Evolutionary conservation across 2,888 invertebrate species (phyloP), one percentile per base, ranked within the genome.

Genomic region (Tenthredo scrophulariae): DNA sequence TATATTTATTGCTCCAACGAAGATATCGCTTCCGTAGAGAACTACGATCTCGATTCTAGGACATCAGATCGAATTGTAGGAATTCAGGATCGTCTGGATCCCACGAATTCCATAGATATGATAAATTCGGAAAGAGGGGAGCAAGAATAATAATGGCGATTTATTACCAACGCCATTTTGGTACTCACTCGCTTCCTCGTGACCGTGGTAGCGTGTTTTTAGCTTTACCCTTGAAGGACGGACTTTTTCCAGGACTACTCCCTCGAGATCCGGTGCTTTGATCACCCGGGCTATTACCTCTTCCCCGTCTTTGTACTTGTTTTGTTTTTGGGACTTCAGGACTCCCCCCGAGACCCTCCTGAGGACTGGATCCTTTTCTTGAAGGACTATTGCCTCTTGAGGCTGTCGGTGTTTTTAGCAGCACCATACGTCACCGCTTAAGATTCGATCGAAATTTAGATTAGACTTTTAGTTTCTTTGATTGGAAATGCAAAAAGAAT

Each of bases 181-280:
- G 15, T 77, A 93, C 94, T 94, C 88, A 94, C 94, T 94, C 94
- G 93, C 93, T 94, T 88, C 93, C 94, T 86, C 93, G 91, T 50
- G 94, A 94, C 65, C 89, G 89, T 26, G 90, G 89, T 29, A 91
- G 84, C 10, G 85, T 85, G 85, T 85, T 89, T 85, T 89, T 88
- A 37, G 86, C 87, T 75, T 88, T 90, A 85, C 87, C 90, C 88
- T 90, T 89, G 82, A 86, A 88, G 40, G 85, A 84, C 43, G 62
- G 85, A 40, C 87, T 88, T 87, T 89, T 92, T 46, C 91, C 90
- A 0, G 94, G 94, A 88, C 94, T 94, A 85, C 86, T 92, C n/a
- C 93, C 93, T 79, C 94, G 89, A 22, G 93, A 92, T 84, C 88
- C 88, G 74, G 85, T 87, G 15, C 89, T 89, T 84, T 86, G 88